Evolutionary conservation across 2,113 vertebrate genomes (phyloP).

Genomic region (Siphamia tubifer): DNA sequence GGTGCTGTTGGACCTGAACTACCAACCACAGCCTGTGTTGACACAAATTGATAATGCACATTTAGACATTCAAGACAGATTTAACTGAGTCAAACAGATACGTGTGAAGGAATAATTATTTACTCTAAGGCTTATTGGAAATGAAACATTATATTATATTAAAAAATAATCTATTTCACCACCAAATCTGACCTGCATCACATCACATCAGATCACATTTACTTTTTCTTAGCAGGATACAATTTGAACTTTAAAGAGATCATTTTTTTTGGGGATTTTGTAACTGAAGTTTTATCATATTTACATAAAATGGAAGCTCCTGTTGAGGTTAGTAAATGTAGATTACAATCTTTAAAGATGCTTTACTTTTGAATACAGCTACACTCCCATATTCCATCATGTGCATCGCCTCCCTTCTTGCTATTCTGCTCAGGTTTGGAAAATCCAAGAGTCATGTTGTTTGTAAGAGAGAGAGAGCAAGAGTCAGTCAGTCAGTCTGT

Average conservation of each 20-base stretch:
- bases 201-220: not conserved
- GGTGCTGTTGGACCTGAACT: constrained; percentile 71
- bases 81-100: constrained; percentile 39
- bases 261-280: not conserved
- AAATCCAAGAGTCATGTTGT: constrained; percentile 58
- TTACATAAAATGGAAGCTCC: not conserved
- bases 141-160: constrained; percentile 13
- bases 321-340: not conserved
- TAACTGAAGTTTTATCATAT: not conserved
- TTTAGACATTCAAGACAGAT: constrained; percentile 23
- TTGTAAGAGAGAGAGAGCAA: constrained; percentile 56
- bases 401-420: constrained; percentile 21
- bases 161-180: constrained; percentile 21
- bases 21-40: not conserved
- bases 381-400: not conserved
- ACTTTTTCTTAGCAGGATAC: not conserved
- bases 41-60: constrained; percentile 36
- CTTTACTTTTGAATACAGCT: not conserved
- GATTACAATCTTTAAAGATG: not conserved
- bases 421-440: constrained; percentile 57
- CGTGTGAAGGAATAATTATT: constrained; percentile 40
- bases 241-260: not conserved
- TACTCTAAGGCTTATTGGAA: constrained; percentile 30
- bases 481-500: constrained; percentile 42
- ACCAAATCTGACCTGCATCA: not conserved